phyloP scores from a whole-genome alignment of 1,140 invertebrate species.

The Drosophila ironensis region DNA sequence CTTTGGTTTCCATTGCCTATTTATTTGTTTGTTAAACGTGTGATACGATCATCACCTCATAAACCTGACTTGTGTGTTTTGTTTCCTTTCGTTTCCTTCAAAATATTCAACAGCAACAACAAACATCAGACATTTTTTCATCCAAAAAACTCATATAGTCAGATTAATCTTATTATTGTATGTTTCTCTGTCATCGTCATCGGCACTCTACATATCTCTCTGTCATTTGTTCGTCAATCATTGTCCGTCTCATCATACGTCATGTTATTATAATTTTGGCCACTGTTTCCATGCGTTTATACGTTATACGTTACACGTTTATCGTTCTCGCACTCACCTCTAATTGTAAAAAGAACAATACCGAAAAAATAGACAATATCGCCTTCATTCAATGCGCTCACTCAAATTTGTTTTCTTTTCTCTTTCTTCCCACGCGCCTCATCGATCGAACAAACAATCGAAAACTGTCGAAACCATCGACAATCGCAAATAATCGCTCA shows the following conservation, averaged over 20 bases:
- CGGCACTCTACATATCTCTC: conserved; percentile 23
- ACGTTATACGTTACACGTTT: conserved; percentile 61
- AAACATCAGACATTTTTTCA: conserved; percentile 38
- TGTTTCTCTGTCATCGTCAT: conserved; percentile 44
- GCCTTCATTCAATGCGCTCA: conserved; percentile 61
- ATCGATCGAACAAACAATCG: conserved; percentile 62
- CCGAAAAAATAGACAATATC: conserved; percentile 1
- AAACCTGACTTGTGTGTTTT: conserved; percentile 6
- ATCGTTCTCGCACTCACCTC: conserved; percentile 45
- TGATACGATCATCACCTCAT: conserved; percentile 26
- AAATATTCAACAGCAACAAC: conserved; percentile 33
- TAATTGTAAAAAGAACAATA: conserved; percentile 28
- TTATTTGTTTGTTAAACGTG: neutral
- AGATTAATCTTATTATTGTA: too few species aligned
- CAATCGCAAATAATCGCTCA: conserved; percentile 32
- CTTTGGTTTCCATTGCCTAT: conserved; percentile 30
- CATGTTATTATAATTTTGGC: conserved; percentile 53
- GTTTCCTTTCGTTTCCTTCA: conserved; percentile 17
- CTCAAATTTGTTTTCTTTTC: conserved; percentile 73
- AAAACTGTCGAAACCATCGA: conserved; percentile 22
- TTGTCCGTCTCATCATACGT: conserved; percentile 41
- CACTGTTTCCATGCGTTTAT: conserved; percentile 57
- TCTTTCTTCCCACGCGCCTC: conserved; percentile 74
- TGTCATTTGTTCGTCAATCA: conserved; percentile 19
- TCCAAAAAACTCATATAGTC: conserved; percentile 21